Conservation (phyloP, 2,888 invertebrate genomes). For the Arctia plantaginis region DNA sequence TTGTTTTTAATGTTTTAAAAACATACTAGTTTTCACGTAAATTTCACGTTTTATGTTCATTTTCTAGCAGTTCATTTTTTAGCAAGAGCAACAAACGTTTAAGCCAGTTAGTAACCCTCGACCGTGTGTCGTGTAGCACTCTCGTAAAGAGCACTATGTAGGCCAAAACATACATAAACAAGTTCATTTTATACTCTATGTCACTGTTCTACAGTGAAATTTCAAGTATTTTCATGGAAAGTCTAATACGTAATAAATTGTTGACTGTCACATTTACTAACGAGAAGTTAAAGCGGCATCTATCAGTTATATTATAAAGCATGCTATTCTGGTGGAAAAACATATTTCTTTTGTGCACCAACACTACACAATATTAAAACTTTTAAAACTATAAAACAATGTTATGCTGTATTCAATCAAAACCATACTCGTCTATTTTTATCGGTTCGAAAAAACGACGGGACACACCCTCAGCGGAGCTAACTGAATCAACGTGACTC, state of each 20-base stretch:
- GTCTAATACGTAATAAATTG: not conserved
- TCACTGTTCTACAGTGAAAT: not conserved
- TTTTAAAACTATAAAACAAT: not conserved
- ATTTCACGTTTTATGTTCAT: not conserved
- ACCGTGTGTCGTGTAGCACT: conserved; percentile 9
- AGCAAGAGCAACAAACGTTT: conserved; percentile 25
- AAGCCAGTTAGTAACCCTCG: conserved; percentile 9
- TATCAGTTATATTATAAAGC: not conserved
- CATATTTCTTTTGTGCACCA: not conserved
- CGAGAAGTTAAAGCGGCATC: not conserved
- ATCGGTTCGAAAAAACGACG: not conserved
- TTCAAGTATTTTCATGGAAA: not conserved
- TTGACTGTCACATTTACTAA: not conserved
- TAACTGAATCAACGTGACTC: not conserved
- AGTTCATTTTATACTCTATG: conserved; percentile 20
- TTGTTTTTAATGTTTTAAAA: not conserved
- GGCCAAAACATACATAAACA: conserved; percentile 31
- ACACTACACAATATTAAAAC: not conserved
- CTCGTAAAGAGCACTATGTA: conserved; percentile 30
- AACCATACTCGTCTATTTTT: not conserved
- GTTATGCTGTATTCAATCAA: not conserved
- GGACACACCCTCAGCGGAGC: not conserved
- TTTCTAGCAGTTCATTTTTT: conserved; percentile 11
- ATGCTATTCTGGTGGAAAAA: not conserved
- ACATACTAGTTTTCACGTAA: not conserved